Conservation (phyloP, 1,140 invertebrate species). For the Zaprionus vittiger region DNA sequence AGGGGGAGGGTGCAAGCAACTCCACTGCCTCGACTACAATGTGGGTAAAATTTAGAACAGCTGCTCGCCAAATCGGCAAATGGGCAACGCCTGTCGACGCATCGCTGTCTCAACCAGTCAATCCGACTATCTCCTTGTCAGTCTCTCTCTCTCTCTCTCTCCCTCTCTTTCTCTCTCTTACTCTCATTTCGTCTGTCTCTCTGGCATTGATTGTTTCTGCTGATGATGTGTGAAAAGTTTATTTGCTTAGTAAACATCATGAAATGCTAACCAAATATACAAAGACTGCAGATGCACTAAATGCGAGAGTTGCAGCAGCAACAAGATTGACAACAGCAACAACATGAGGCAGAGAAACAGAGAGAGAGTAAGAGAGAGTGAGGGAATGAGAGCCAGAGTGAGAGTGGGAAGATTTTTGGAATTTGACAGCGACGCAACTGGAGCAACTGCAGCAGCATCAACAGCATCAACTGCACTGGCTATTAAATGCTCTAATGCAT, state of each 20-base stretch:
- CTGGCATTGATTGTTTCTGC: slow-evolving; percentile 72
- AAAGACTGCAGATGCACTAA: slow-evolving; percentile 42
- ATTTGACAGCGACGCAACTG: slow-evolving; percentile 17
- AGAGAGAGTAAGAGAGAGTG: background rate
- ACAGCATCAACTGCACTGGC: slow-evolving; percentile 13
- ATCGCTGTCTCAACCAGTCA: slow-evolving; percentile 32
- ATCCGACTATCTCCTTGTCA: slow-evolving; percentile 2
- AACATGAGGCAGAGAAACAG: background rate
- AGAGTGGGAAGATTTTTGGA: background rate
- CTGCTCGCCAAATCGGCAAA: slow-evolving; percentile 35
- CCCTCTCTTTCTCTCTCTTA: background rate
- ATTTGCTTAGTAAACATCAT: slow-evolving; percentile 75
- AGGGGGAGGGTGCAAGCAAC: background rate
- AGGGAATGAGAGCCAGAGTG: background rate
- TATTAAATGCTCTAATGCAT: slow-evolving; percentile 42
- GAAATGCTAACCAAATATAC: slow-evolving; percentile 74
- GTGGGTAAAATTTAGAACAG: slow-evolving; percentile 40
- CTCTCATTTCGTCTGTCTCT: background rate
- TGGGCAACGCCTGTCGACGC: slow-evolving; percentile 29
- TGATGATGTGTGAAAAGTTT: slow-evolving; percentile 81
- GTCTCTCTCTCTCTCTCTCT: background rate
- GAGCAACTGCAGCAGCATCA: slow-evolving; percentile 27
- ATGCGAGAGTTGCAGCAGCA: slow-evolving; percentile 22
- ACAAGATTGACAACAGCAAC: slow-evolving; percentile 14
- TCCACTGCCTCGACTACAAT: slow-evolving; percentile 1